These are phyloP conservation scores for Melanchra persicariae DNA, from an alignment of 2,888 invertebrate species.

Conservation along the genomic window DNA sequence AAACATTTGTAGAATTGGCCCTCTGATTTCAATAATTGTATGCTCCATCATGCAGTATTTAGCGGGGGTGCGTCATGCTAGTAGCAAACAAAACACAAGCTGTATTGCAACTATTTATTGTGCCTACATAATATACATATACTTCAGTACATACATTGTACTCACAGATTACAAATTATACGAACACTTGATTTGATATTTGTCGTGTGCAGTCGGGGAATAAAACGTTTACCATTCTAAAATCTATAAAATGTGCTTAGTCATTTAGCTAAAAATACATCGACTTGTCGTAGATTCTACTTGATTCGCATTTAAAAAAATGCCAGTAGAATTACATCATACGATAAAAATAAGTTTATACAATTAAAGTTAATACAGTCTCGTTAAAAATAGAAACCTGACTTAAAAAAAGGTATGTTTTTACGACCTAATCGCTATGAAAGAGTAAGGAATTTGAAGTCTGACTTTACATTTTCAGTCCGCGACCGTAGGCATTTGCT, in stretches of 20 bases:
- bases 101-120: conserved; percentile 80
- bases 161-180: conserved; percentile 40
- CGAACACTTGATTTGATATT: not conserved
- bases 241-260: not conserved
- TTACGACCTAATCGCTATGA: no score
- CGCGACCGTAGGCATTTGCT: not conserved
- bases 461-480: not conserved
- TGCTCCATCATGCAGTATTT: conserved; percentile 64
- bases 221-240: conserved; percentile 5
- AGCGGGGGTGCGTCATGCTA: conserved; percentile 76
- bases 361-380: not conserved
- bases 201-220: not conserved
- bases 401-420: not conserved
- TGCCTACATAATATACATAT: conserved; percentile 68
- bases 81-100: conserved; percentile 82
- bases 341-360: not conserved
- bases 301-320: not conserved
- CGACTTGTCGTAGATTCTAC: not conserved
- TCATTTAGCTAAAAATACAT: not conserved
- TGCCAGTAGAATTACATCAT: no score
- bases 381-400: not conserved
- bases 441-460: not conserved
- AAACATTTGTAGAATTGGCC: no score
- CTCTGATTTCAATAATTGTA: not conserved
- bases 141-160: conserved; percentile 64